Base-by-base conservation (phyloP, 2,797 vertebrate species). In the Huso huso region DNA sequence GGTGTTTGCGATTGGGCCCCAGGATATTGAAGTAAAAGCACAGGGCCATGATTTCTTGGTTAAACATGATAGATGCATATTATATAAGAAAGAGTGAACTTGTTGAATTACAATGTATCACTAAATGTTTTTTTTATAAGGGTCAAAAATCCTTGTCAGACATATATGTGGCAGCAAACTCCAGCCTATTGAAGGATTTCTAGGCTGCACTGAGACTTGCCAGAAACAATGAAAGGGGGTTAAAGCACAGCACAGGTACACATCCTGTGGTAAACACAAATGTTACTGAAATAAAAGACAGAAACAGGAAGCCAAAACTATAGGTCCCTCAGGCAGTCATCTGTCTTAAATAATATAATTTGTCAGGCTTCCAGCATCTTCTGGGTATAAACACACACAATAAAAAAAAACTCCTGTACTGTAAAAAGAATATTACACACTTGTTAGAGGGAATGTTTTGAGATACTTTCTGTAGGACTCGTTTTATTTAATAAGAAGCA, bases 261-360 rank as follows among this genome's bases (percentile, higher is more conserved):
- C 77, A 81, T 85, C 73, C 68, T 84, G 77, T 81, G 83, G 84
- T 82, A 83, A 76, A 86, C 86, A 83, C 75, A 85, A 84, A 83
- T 80, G 79, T 81, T 77, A 81, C 74, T 86, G 82, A 86, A 87
- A 86, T 87, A 86, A 86, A 87, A 88, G 85, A 79, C 88, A 87
- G 82, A 85, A 85, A 85, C 86, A 87, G 86, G 85, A 88, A 87
- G 80, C 80, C 81, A 81, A 82, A 79, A 83, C 78, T 62, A 69
- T 84, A 83, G 78, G 85, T 88, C 86, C 84, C 86, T 74, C 76
- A 79, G 83, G 86, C 84, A 84, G 83, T 83, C 85, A 85, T 87
- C 87, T 84, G 84, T 86, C 88, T 87, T 86, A 85, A 87, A 84
- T 86, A 84, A 83, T 80, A 85, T 82, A 82, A 86, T 84, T 81